Conservation (phyloP, 2,113 vertebrate species). For the Campylorhamphus procurvoides region DNA sequence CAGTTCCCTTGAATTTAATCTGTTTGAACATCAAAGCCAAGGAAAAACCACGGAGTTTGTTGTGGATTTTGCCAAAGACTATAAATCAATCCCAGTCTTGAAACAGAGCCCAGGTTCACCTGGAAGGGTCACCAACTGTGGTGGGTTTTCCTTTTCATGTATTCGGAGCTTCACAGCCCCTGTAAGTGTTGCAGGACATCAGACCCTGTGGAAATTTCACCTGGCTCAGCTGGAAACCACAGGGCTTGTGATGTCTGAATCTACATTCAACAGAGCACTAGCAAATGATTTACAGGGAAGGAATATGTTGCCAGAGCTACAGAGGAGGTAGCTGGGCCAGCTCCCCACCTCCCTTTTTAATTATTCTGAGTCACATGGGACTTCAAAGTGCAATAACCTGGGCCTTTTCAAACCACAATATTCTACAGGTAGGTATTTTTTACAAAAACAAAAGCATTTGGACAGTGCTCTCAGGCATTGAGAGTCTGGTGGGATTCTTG, state of each 20-base stretch:
- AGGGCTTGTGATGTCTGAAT: background rate
- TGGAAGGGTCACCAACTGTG: background rate
- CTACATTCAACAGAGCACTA: background rate
- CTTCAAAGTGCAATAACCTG: background rate
- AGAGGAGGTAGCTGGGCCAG: background rate
- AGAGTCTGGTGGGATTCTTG: background rate
- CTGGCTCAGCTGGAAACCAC: background rate
- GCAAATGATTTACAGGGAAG: background rate
- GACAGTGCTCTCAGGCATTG: background rate
- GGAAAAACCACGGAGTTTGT: background rate
- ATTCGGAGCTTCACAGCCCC: background rate
- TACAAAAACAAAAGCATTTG: background rate
- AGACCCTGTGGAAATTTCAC: background rate
- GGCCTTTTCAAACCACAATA: background rate
- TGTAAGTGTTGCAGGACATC: background rate
- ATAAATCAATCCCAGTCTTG: background rate
- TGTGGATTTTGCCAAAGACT: background rate
- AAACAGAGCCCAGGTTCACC: background rate
- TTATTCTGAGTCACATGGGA: background rate
- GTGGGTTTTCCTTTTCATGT: background rate
- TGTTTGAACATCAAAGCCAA: conserved; percentile 14
- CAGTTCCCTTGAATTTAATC: background rate
- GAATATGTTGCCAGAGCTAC: background rate
- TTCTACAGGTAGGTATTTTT: background rate
- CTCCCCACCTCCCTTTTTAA: background rate